phyloP scores from a whole-genome alignment of 2,797 vertebrate species.

The Trematomus bernacchii region DNA sequence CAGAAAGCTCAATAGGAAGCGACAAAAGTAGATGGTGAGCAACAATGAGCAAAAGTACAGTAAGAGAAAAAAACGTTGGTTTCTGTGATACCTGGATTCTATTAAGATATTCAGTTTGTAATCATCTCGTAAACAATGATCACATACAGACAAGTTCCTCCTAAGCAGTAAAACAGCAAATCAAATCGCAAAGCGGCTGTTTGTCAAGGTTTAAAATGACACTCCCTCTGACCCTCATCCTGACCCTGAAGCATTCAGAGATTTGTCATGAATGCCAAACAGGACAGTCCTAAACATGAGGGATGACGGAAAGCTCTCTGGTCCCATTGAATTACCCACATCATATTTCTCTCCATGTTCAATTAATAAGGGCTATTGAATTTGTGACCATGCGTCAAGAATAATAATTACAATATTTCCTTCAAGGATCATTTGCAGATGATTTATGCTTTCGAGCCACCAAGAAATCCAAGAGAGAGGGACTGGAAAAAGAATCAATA shows the following conservation, averaged over 20 bases:
- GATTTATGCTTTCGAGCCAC: constrained; percentile 82
- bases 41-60: constrained; percentile 11
- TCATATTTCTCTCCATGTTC: constrained; percentile 84
- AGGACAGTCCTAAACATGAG: constrained; percentile 70
- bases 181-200: constrained; percentile 22
- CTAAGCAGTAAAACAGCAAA: constrained; percentile 11
- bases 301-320: constrained; percentile 65
- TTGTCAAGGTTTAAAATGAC: constrained; percentile 55
- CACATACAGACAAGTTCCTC: neutral
- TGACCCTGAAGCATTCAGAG: constrained; percentile 49
- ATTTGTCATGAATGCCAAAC: constrained; percentile 69
- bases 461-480: constrained; percentile 77
- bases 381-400: constrained; percentile 84
- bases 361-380: constrained; percentile 86
- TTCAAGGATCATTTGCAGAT: constrained; percentile 81
- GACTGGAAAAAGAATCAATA: constrained; percentile 81
- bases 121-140: neutral
- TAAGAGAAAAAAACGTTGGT: constrained; percentile 1
- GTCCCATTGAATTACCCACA: constrained; percentile 79
- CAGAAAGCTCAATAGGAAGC: constrained; percentile 36
- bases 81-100: neutral
- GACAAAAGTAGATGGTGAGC: constrained; percentile 14
- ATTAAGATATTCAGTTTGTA: constrained; percentile 1
- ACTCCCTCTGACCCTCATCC: constrained; percentile 50
- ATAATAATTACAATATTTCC: constrained; percentile 87